phyloP scores from a whole-genome alignment of 2,113 vertebrate genomes.

The Mungos mungo region DNA sequence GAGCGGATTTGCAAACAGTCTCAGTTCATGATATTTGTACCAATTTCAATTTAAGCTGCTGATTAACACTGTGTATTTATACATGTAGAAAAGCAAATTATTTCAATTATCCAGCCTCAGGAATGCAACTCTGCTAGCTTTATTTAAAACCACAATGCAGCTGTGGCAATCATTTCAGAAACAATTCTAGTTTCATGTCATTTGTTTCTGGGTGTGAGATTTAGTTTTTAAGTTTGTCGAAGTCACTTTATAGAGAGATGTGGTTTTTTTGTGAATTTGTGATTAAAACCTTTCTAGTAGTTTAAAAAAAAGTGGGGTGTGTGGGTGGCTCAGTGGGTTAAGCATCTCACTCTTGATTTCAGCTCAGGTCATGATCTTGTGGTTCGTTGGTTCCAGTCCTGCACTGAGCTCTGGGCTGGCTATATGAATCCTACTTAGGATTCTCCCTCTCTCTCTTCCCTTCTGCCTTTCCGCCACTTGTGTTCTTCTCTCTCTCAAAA shows the following conservation, averaged over 20 bases:
- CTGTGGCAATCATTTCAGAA: not conserved
- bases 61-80: slow-evolving; percentile 65
- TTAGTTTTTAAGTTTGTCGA: slow-evolving; percentile 25
- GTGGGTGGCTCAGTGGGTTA: no score
- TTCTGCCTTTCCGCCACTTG: no score
- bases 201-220: slow-evolving; percentile 4
- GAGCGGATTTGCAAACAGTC: slow-evolving; percentile 62
- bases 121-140: slow-evolving; percentile 10
- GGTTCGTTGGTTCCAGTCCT: no score
- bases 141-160: slow-evolving; percentile 25
- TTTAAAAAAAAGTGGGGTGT: not conserved
- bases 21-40: slow-evolving; percentile 59
- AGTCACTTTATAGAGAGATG: not conserved
- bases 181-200: not conserved
- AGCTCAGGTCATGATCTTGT: no score
- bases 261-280: not conserved
- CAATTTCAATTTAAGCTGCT: slow-evolving; percentile 41
- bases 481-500: no score
- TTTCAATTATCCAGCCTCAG: slow-evolving; percentile 30
- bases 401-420: no score
- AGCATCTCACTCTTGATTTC: no score
- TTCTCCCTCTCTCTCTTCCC: no score
- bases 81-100: slow-evolving; percentile 57
- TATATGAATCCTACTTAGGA: no score
- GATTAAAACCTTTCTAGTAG: not conserved